phyloP scores from a whole-genome alignment of 2,888 invertebrate species.

The Caenorhabditis macrosperma region DNA sequence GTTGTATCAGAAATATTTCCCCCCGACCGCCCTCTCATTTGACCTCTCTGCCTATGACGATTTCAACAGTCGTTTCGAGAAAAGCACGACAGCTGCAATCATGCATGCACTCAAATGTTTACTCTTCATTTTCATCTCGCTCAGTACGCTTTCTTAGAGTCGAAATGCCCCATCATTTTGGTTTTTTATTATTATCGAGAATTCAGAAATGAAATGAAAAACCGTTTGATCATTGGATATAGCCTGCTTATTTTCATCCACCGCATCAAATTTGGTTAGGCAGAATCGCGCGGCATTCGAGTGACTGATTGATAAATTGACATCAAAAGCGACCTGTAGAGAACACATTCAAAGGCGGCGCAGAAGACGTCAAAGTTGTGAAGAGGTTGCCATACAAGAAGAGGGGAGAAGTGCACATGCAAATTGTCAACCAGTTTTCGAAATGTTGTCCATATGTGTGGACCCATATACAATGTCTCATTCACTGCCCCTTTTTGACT shows the following conservation, averaged over 20 bases:
- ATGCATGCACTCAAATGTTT: constrained; percentile 32
- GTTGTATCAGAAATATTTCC: constrained; percentile 34
- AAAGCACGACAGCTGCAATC: constrained; percentile 30
- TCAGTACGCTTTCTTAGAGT: background rate
- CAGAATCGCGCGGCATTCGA: constrained; percentile 43
- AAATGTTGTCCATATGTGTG: constrained; percentile 53
- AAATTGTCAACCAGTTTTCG: constrained; percentile 61
- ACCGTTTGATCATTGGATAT: background rate
- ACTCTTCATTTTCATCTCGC: constrained; percentile 24
- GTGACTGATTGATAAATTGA: constrained; percentile 52
- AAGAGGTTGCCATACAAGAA: constrained; percentile 49
- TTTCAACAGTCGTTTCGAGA: constrained; percentile 14
- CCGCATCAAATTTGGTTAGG: constrained; percentile 44
- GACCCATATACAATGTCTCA: constrained; percentile 50
- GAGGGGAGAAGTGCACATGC: constrained; percentile 59
- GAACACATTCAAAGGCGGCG: constrained; percentile 38
- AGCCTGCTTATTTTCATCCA: constrained; percentile 3
- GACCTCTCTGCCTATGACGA: constrained; percentile 26
- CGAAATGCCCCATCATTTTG: constrained; percentile 14
- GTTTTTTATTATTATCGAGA: constrained; percentile 11
- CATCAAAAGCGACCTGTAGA: constrained; percentile 42
- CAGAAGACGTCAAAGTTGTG: constrained; percentile 43
- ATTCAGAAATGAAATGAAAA: background rate
- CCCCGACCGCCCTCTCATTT: constrained; percentile 9
- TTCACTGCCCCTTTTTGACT: constrained; percentile 37